Base-by-base conservation (phyloP, 1,140 invertebrate species). In the Tetragnatha versicolor region DNA sequence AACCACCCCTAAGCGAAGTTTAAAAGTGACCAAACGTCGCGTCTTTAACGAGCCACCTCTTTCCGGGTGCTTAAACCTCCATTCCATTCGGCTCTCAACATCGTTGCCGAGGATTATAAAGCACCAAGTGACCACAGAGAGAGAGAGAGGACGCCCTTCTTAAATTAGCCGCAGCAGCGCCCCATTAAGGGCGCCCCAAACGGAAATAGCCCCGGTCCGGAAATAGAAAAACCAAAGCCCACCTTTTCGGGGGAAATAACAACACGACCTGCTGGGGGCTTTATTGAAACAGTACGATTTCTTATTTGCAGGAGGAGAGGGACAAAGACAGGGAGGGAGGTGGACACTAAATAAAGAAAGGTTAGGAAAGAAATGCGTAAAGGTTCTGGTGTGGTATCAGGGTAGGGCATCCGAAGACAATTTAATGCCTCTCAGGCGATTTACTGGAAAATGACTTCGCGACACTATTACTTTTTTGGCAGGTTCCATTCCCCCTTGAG, bases 401-500 rank as follows among this genome's bases (percentile, higher is more conserved):
- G 31, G 65, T 31, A n/a, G 5, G 33, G 76, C 39, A 61, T 29
- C 61, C 65, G 76, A 69, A 65, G 76, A 79, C 76, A 79, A 79
- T 79, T 79, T 79, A 79, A 79, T 79, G 76, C 65, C 76, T 61
- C 76, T 79, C 76, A 68, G 63, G 76, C 76, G 76, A 79, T 79
- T 79, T 79, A 69, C 63, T 68, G 61, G 76, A 79, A 79, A 79
- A 79, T 79, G 76, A 79, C 76, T 79, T 79, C 69, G 63, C 65
- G 76, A 79, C 76, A 69, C 63, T 79, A 79, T 79, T 79, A 79
- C 65, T 79, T 79, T 79, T 79, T 79, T 79, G 76, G 76, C 76
- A 79, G 76, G 63, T 69, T 79, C 76, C 65, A 69, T 79, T 79
- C 65, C 51, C 65, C 60, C 76, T 69, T 79, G 76, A 79, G 76